These are phyloP conservation scores for Capitulum mitella DNA, from an alignment of 2,888 invertebrate genomes.

Conservation along the genomic window DNA sequence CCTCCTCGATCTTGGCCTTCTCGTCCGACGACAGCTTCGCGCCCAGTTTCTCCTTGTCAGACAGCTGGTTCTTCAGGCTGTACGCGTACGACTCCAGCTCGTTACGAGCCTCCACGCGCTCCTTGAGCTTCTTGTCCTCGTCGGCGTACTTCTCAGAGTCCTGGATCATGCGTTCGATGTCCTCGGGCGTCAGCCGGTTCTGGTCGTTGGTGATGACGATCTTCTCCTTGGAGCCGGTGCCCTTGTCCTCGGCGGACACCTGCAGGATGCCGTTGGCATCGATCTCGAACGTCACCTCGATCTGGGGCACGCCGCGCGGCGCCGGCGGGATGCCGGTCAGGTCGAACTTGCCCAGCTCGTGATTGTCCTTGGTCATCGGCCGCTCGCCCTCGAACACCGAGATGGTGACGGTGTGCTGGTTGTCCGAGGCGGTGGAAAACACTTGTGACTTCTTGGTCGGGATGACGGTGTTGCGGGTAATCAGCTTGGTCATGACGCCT, in stretches of 20 bases:
- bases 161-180: slow-evolving; percentile 98
- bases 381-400: slow-evolving; percentile 98
- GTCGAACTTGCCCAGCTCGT: slow-evolving; percentile 96
- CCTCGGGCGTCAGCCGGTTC: slow-evolving; percentile 92
- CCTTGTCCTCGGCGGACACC: slow-evolving; percentile 98
- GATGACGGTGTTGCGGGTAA: slow-evolving; percentile 95
- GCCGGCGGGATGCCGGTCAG: slow-evolving; percentile 94
- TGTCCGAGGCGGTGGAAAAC: slow-evolving; percentile 98
- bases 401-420: slow-evolving; percentile 98
- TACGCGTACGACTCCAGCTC: slow-evolving; percentile 96
- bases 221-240: slow-evolving; percentile 91
- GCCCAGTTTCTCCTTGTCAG: slow-evolving; percentile 94
- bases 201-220: slow-evolving; percentile 99
- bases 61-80: slow-evolving; percentile 92
- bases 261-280: slow-evolving; percentile 90
- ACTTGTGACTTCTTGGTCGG: slow-evolving; percentile 99
- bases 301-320: slow-evolving; percentile 85
- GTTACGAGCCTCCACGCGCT: slow-evolving; percentile 90
- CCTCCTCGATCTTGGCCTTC: slow-evolving; percentile 85
- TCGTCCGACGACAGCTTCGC: slow-evolving; percentile 81
- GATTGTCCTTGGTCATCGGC: slow-evolving; percentile 99
- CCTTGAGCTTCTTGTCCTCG: slow-evolving; percentile 94
- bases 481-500: slow-evolving; percentile 98
- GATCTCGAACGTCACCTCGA: slow-evolving; percentile 90
- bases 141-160: slow-evolving; percentile 99